Evolutionary conservation across 2,888 invertebrate genomes (phyloP).

Genomic region (Drosophila flavopinicola): DNA sequence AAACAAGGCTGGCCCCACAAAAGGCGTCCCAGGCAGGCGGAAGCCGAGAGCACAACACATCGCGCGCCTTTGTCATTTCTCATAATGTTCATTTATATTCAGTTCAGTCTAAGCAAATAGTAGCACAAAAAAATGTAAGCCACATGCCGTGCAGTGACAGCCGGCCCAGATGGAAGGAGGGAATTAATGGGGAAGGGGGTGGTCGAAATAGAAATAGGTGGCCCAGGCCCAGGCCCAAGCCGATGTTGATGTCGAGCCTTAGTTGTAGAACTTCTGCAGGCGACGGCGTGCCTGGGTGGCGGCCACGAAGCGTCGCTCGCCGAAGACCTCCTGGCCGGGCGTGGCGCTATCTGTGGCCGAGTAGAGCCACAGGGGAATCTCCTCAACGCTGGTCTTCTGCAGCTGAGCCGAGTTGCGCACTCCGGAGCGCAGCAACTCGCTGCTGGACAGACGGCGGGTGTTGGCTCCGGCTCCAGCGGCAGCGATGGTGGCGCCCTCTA

Average conservation of each 20-base stretch:
- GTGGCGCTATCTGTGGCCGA: slow-evolving; percentile 70
- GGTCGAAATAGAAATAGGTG: not conserved
- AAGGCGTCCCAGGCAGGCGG: slow-evolving; percentile 25
- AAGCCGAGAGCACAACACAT: slow-evolving; percentile 50
- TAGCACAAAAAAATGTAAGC: slow-evolving; percentile 54
- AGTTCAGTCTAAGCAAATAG: slow-evolving; percentile 76
- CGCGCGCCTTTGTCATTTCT: slow-evolving; percentile 74
- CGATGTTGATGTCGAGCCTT: slow-evolving; percentile 12
- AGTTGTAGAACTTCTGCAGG: slow-evolving; percentile 54
- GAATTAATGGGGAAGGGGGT: not conserved
- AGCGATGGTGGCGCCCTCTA: slow-evolving; percentile 51
- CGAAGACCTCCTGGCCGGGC: slow-evolving; percentile 46
- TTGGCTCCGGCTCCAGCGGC: slow-evolving; percentile 11
- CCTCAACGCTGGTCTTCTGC: slow-evolving; percentile 74
- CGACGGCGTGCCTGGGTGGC: slow-evolving; percentile 71
- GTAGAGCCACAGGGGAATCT: slow-evolving; percentile 79
- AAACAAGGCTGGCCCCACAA: slow-evolving; percentile 24
- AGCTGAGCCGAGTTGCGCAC: slow-evolving; percentile 51
- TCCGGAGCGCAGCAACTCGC: slow-evolving; percentile 62
- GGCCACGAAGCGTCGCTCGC: slow-evolving; percentile 69
- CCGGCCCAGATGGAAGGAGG: slow-evolving; percentile 5
- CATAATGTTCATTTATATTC: slow-evolving; percentile 80
- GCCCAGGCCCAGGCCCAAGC: not conserved
- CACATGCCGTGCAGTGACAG: slow-evolving; percentile 53
- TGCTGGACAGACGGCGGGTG: slow-evolving; percentile 66